Conservation (phyloP, 2,113 vertebrate genomes). For the Anolis carolinensis region DNA sequence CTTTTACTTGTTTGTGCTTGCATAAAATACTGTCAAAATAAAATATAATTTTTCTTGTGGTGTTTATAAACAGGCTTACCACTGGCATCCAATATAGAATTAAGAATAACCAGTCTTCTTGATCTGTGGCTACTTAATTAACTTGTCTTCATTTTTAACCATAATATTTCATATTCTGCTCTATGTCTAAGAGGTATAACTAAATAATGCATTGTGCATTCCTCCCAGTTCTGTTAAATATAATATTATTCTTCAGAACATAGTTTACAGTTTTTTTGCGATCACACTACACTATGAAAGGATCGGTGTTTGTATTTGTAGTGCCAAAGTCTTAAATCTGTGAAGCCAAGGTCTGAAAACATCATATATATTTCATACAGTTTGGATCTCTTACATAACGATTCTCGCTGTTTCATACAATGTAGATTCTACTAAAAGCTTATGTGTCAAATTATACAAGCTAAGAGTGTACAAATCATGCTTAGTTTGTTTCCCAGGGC, state of each 20-base stretch:
- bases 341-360: constrained; percentile 16
- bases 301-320: accelerated
- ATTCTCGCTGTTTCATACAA: neutral
- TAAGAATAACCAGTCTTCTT: neutral
- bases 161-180: neutral
- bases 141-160: no score
- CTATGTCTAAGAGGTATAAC: constrained; percentile 5
- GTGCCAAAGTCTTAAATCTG: neutral
- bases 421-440: neutral
- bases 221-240: neutral
- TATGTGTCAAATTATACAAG: neutral
- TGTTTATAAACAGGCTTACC: neutral
- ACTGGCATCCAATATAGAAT: neutral
- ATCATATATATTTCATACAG: neutral
- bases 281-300: constrained; percentile 3
- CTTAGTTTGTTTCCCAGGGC: no score
- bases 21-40: constrained; percentile 8
- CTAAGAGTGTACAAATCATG: no score
- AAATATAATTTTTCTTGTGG: constrained; percentile 16
- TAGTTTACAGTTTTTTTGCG: neutral
- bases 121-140: neutral
- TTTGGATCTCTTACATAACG: constrained; percentile 4
- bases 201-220: neutral
- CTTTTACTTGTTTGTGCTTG: constrained; percentile 25
- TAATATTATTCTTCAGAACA: neutral